Percentiles rank a stretch among this genome's conserved stretches.
phyloP scores from a whole-genome alignment of 2,113 vertebrate genomes.

The Leucopternis melanops region DNA sequence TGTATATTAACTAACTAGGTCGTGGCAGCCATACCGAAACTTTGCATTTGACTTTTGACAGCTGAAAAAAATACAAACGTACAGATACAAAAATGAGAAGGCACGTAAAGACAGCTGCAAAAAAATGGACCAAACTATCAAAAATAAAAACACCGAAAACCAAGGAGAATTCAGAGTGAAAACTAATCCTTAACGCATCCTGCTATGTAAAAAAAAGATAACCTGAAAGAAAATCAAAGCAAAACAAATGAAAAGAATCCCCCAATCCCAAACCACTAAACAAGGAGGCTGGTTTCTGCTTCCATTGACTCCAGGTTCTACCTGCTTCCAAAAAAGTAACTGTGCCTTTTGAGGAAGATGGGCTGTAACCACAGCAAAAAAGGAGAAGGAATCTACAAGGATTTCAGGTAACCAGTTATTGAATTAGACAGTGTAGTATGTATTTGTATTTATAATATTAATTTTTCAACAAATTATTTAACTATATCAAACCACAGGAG shows the following conservation, averaged over 20 bases:
- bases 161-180: not conserved
- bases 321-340: not conserved
- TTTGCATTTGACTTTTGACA: not conserved
- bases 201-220: not conserved
- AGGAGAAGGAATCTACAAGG: not conserved
- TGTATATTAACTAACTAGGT: not conserved
- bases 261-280: not conserved
- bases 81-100: not conserved
- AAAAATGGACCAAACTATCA: not conserved
- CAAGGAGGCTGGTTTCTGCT: not conserved
- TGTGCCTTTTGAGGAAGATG: not conserved
- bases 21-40: not conserved
- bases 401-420: not conserved
- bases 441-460: not conserved
- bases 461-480: not conserved
- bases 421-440: accelerated
- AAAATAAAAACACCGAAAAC: not conserved
- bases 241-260: not conserved
- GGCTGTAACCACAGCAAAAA: not conserved
- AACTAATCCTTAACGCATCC: not conserved
- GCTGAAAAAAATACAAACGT: not conserved
- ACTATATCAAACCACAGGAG: not conserved
- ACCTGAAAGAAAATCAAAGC: not conserved
- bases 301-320: not conserved
- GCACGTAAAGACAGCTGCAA: not conserved